Evolutionary conservation across 2,797 vertebrate species (phyloP), one percentile per base, ranked within the genome.

Genomic region (Poecilia gillii): DNA sequence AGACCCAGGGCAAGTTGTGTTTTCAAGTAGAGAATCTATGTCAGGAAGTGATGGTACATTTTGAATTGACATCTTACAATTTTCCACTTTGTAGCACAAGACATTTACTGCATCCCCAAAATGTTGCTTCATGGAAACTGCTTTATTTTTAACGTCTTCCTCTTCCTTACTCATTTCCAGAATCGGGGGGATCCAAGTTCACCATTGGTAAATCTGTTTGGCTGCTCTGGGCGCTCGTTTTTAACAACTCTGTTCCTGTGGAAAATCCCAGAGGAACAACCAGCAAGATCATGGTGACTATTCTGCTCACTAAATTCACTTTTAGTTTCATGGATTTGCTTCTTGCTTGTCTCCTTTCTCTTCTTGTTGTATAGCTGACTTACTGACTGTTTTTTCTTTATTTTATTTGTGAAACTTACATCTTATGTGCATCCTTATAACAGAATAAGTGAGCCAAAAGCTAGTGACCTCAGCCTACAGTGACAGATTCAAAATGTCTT

Each of bases 181-280:
- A 96, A 76, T 94, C 96, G 0, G 97, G 97, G 0, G 97, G 97
- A 33, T 97, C 97, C 1, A 98, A 96, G 84, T 98, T 99, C 93
- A 99, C 97, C 87, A 98, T 98, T 1, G 97, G 97, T 76, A 98
- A 99, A 89, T 98, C 97, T 1, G 96, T 98, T 72, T 98, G 97
- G 97, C 95, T 99, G 85, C 93, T 99, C 41, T 99, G 97, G 98
- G 98, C 97, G 3, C 91, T 99, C 93, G 97, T 99, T 85, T 99
- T 99, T 94, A 99, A 99, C 94, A 99, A 99, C 94, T 98, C 98
- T 0, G 98, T 99, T 85, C 98, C 98, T 0, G 98, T 98, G 91
- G 97, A 99, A 94, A 99, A 98, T 87, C 97, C 97, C 33, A 93
- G 95, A 90, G 98, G 98, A 81, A 99, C 97, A 86, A 99, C 97